Base-by-base conservation (phyloP, 2,888 invertebrate genomes). In the Pseudococcus viburni region DNA sequence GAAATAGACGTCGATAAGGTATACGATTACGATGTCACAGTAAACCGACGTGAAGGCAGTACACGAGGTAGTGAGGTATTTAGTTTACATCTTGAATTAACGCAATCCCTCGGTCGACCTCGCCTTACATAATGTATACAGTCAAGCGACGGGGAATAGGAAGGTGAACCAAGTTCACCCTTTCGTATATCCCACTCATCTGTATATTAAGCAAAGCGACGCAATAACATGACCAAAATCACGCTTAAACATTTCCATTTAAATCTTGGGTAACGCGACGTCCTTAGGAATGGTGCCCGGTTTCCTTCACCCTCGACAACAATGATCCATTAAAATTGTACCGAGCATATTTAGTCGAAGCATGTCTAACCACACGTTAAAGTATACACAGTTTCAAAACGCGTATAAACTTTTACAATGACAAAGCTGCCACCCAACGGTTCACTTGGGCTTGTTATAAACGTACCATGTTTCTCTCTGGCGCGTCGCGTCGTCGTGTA, bases 21-120 rank as follows among this genome's bases (percentile, higher is more conserved):
- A 33, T 73, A 73, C 73, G 33, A 73, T 39, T 73, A 33, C 73
- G 12, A 33, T 73, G 73, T 73, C 73, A 73, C 26, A 15, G 73
- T 33, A 7, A 68, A 68, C 68, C 11, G 22, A 33, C 73, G 42
- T 42, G 42, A 42, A 42, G 9, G 42, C 5, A 26, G 17, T 0
- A 22, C 55, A 3, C 2, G 9, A 22, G 64, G 64, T 22, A 22
- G 64, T 9, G 22, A 64, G 39, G 33, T 73, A 73, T 73, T 73
- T 73, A 73, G 73, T 73, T 73, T 73, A 73, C 39, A 73, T 73
- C 73, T 73, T 73, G 73, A 73, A 73, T 73, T 73, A 73, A 73
- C 73, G 6, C 33, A 33, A 73, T 33, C 73, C 73, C 73, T 26
- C 9, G 33, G 73, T 33, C 33, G 73, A 73, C 73, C 33, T 73